Conservation (phyloP, 2,797 vertebrate species). For the Enteromius argenteus region DNA sequence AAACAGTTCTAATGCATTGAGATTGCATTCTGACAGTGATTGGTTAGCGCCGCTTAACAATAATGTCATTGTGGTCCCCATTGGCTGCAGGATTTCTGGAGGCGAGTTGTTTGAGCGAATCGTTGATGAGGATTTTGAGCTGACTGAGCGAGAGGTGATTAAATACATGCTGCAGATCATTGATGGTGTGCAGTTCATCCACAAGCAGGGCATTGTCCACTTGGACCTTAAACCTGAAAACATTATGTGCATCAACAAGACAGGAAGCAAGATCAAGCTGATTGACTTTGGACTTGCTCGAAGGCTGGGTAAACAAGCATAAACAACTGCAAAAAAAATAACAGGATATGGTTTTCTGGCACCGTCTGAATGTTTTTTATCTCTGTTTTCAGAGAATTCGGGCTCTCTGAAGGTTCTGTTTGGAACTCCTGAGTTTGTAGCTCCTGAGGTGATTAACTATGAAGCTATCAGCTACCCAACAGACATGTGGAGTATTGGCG, state of each 20-base stretch:
- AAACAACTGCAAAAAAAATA: conserved; percentile 14
- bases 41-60: neutral
- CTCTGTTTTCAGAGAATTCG: conserved; percentile 81
- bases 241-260: conserved; percentile 99
- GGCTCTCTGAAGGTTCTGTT: conserved; percentile 97
- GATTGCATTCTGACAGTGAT: neutral
- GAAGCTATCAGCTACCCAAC: conserved; percentile 94
- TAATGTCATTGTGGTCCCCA: conserved; percentile 11
- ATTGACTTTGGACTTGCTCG: conserved; percentile 97
- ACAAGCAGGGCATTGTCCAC: conserved; percentile 96
- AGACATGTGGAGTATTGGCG: conserved; percentile 99
- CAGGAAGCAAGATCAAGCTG: conserved; percentile 94
- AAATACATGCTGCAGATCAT: conserved; percentile 98
- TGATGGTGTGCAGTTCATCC: conserved; percentile 94
- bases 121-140: conserved; percentile 98
- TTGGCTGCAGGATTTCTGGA: conserved; percentile 87
- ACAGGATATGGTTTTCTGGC: neutral
- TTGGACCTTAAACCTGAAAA: conserved; percentile 98
- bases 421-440: conserved; percentile 97
- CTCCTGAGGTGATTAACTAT: conserved; percentile 99
- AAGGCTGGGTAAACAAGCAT: conserved; percentile 83
- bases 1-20: conserved; percentile 42
- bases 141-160: conserved; percentile 95
- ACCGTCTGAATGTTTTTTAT: conserved; percentile 6
- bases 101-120: conserved; percentile 97